Evolutionary conservation across 2,113 vertebrate genomes (phyloP).

Genomic region (Dasyornis broadbenti): DNA sequence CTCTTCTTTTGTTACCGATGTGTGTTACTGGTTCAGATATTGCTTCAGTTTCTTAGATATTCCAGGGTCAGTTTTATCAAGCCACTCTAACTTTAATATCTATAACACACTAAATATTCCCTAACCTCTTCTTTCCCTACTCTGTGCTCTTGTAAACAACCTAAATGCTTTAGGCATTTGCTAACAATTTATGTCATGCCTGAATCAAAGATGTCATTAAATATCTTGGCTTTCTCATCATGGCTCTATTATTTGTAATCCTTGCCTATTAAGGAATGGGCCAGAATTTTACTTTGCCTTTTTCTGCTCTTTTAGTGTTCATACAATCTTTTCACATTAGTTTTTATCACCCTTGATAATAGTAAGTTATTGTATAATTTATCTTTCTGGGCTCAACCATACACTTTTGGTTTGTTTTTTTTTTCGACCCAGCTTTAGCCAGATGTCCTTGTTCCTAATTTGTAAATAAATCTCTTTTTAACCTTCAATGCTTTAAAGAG

Average conservation of each 20-base stretch:
- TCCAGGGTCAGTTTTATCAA: background rate
- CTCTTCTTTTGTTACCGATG: background rate
- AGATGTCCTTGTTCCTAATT: background rate
- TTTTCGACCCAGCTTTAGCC: background rate
- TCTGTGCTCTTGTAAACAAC: background rate
- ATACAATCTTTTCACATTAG: background rate
- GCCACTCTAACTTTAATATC: background rate
- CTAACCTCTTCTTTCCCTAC: background rate
- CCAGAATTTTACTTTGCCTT: background rate
- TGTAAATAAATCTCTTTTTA: background rate
- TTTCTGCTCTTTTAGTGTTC: background rate
- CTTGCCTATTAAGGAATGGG: background rate
- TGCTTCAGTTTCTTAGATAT: background rate
- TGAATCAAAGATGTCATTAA: background rate
- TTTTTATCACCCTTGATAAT: background rate
- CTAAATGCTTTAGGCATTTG: background rate
- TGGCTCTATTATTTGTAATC: background rate
- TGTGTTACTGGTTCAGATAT: background rate
- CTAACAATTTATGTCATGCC: background rate
- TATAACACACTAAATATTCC: background rate
- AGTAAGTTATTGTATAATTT: background rate
- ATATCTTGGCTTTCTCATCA: background rate
- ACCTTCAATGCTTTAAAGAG: background rate
- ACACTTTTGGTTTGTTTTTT: background rate
- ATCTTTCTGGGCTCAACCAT: background rate